phyloP scores from a whole-genome alignment of 2,113 vertebrate genomes.

The Poecile atricapillus region DNA sequence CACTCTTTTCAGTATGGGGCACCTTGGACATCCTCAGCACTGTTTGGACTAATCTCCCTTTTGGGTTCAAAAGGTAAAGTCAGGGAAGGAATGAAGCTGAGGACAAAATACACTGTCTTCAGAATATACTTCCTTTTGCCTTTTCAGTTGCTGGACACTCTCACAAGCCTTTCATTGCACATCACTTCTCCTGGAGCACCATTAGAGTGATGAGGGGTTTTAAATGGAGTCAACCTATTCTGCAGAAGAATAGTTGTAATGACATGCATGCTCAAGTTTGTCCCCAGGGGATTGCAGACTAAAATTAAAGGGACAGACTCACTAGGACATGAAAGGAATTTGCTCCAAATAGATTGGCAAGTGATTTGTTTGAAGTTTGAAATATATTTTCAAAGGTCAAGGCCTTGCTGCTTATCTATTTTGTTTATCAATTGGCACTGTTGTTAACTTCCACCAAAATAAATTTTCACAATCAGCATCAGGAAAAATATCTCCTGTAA shows the following conservation, averaged over 20 bases:
- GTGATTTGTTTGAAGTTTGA: slow-evolving; percentile 2
- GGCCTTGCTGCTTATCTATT: background rate
- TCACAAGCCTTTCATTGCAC: background rate
- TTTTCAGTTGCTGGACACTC: background rate
- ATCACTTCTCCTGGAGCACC: slow-evolving; percentile 1
- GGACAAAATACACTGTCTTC: background rate
- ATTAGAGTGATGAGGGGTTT: background rate
- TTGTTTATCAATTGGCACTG: background rate
- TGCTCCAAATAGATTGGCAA: background rate
- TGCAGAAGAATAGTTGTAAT: background rate
- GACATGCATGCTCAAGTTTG: background rate
- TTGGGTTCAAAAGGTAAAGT: background rate
- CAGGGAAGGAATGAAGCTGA: background rate
- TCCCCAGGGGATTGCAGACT: background rate
- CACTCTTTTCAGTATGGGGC: background rate
- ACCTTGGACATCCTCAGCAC: background rate
- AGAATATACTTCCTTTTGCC: background rate
- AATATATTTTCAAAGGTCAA: background rate
- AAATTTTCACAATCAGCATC: background rate
- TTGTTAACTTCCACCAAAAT: background rate
- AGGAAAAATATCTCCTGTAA: background rate
- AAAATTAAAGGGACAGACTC: background rate
- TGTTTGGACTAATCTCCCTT: background rate
- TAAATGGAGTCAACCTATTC: background rate
- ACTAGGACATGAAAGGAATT: background rate